Base-by-base conservation (phyloP, 2,888 invertebrate genomes). In the Chloroclystis v-ata region DNA sequence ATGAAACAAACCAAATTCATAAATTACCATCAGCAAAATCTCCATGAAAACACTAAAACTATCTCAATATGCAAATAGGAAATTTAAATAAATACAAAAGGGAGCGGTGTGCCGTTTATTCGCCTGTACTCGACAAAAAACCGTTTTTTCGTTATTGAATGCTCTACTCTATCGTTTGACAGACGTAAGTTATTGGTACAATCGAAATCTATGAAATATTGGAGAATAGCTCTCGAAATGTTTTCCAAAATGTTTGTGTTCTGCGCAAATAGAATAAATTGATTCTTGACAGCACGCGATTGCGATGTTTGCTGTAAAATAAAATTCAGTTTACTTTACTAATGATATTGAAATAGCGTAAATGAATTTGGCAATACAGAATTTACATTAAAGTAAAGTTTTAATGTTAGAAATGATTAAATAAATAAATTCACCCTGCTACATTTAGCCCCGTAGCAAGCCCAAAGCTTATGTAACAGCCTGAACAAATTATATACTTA, bases 121-220 rank as follows among this genome's bases (percentile, higher is more conserved):
- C 57, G 49, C 53, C 52, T 48, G 58, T 57, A 61, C 58, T 58
- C 59, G 49, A 54, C 43, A 44, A 54, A 60, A 63, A 45, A n/a
- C n/a, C n/a, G n/a, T n/a, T n/a, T n/a, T 52, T 60, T 49, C 44
- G 56, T 60, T 64, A 66, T 66, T 63, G 60, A 66, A 67, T 57
- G 56, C 44, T 52, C 49, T 33, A 57, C 60, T 67, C 59, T 68
- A 69, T 69, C 72, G 65, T 68, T 58, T 72, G 76, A 72, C 75
- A 73, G 71, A 59, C 69, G 62, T 70, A 68, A 72, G 65, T 71
- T 72, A 73, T 73, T 70, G 74, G 61, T 61, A 63, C 72, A 64
- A 67, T 69, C 59, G 59, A 61, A 67, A 63, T 65, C 57, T 60
- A 65, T 73, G 72, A 75, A 75, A 76, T 75, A 75, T 75, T 71